Conservation (phyloP, 2,888 invertebrate genomes). For the Himalopsyche japonica region DNA sequence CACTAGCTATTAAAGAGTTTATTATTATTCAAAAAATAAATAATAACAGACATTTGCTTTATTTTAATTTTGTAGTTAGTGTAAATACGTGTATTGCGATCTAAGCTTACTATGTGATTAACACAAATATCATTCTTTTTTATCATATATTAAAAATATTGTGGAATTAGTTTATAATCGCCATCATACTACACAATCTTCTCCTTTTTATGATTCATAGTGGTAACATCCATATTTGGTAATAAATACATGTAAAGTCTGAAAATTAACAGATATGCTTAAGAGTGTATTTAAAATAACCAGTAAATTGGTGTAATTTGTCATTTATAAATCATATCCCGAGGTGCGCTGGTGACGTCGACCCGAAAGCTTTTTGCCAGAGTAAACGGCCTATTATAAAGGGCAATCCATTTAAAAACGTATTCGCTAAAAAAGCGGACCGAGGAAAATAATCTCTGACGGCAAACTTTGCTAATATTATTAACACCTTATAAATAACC, state of each 20-base stretch:
- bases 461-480: conserved; percentile 17
- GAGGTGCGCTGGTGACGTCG: neutral
- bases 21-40: no score
- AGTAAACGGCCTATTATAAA: neutral
- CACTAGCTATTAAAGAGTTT: no score
- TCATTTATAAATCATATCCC: neutral
- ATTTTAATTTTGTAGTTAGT: no score
- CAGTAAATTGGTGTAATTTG: neutral
- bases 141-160: no score
- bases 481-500: conserved; percentile 28
- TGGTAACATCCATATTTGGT: no score
- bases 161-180: no score
- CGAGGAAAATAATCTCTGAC: neutral
- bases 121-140: no score
- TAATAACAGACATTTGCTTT: no score
- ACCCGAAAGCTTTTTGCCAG: neutral
- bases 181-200: no score
- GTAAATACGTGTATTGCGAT: no score
- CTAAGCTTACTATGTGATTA: no score
- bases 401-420: neutral
- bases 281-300: neutral
- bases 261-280: neutral
- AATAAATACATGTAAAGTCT: neutral
- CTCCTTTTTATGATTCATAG: no score
- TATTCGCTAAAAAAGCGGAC: neutral